phyloP scores from a whole-genome alignment of 1,140 invertebrate genomes.

The Bombus soroeensis region DNA sequence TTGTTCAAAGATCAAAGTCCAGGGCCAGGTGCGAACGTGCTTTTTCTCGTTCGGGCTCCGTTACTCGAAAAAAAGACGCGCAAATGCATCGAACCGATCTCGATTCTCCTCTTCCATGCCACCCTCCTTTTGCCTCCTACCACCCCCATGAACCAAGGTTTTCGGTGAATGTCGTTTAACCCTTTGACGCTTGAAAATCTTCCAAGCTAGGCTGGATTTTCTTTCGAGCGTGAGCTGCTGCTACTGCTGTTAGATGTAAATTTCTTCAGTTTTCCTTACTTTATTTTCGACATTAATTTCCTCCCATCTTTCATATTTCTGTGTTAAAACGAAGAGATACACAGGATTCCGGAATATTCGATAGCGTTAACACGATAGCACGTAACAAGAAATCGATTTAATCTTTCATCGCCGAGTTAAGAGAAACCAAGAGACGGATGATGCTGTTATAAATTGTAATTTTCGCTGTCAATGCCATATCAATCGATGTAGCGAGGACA shows the following conservation, averaged over 20 bases:
- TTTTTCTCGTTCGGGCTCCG: conserved; percentile 2
- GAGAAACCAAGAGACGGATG: not conserved
- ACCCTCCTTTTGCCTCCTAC: not conserved
- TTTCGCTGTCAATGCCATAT: not conserved
- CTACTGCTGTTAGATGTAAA: not conserved
- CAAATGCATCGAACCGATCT: conserved; percentile 16
- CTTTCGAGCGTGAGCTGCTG: not conserved
- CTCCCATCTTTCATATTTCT: not conserved
- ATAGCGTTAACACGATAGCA: not conserved
- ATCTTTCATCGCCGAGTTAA: not conserved
- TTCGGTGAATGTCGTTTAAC: not conserved
- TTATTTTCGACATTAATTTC: not conserved
- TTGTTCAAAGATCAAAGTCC: conserved; percentile 68
- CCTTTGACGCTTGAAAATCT: not conserved
- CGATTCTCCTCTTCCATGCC: not conserved
- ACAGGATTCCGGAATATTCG: not conserved
- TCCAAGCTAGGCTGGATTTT: not conserved
- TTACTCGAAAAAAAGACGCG: conserved; percentile 4
- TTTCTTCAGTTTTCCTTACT: not conserved
- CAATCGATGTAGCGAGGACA: not conserved
- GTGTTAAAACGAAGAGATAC: too few species aligned
- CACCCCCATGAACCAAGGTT: not conserved
- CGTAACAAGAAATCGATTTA: not conserved
- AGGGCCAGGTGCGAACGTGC: conserved; percentile 68
- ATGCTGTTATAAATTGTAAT: conserved; percentile 11